These are phyloP conservation scores for Elysia crispata DNA, from an alignment of 2,888 invertebrate species.

Conservation along the genomic window DNA sequence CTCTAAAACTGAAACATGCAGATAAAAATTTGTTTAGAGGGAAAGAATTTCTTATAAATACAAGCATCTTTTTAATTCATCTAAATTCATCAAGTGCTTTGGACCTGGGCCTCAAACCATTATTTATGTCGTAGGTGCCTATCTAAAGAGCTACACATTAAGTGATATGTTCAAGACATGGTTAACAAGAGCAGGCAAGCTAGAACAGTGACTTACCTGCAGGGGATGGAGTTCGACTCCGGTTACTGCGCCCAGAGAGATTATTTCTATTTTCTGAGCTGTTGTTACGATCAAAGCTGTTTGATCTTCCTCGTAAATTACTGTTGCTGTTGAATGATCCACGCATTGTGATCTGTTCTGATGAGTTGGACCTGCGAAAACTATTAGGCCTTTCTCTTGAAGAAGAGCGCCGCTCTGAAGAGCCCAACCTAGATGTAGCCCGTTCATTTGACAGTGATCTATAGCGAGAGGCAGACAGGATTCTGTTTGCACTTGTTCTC, in stretches of 20 bases:
- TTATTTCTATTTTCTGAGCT: constrained; percentile 55
- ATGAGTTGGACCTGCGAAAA: constrained; percentile 49
- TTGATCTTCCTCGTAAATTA: constrained; percentile 41
- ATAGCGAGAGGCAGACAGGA: constrained; percentile 37
- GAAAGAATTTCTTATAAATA: too few species aligned
- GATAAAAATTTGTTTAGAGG: too few species aligned
- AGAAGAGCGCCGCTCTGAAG: constrained; percentile 56
- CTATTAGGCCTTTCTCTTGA: constrained; percentile 61
- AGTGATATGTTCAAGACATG: too few species aligned
- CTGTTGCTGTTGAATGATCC: constrained; percentile 49
- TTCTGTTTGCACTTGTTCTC: constrained; percentile 31
- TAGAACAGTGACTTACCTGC: constrained; percentile 54
- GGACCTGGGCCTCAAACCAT: too few species aligned
- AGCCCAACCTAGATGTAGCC: constrained; percentile 53
- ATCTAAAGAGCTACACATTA: too few species aligned
- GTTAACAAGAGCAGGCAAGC: too few species aligned
- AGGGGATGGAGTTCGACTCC: constrained; percentile 66
- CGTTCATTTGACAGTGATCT: constrained; percentile 57
- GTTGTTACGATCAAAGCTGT: constrained; percentile 46
- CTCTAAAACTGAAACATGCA: too few species aligned
- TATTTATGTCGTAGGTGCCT: too few species aligned
- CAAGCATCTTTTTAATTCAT: too few species aligned
- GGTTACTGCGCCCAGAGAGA: constrained; percentile 58
- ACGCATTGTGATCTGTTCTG: constrained; percentile 30
- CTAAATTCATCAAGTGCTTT: too few species aligned